A percentile compares a stretch with the other conserved stretches of the same genome.
These are phyloP conservation scores for Pristis pectinata DNA, from an alignment of 2,797 vertebrate genomes.

Conservation along the genomic window DNA sequence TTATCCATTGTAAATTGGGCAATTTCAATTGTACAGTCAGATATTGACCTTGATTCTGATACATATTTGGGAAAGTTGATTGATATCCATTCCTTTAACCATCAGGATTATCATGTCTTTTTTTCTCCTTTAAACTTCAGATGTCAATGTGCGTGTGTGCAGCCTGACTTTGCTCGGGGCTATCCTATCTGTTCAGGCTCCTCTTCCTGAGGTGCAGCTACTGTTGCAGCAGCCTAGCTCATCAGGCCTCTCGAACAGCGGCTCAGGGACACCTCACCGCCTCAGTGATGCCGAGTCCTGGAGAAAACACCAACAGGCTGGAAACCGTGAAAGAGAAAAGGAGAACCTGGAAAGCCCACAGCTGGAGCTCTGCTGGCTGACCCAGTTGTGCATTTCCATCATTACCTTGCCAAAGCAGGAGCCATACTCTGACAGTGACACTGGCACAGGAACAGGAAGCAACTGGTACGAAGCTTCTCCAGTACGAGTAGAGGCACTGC, in stretches of 20 bases:
- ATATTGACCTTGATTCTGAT: not conserved
- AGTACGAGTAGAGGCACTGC: conserved; percentile 82
- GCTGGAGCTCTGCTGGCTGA: conserved; percentile 69
- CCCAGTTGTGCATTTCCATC: conserved; percentile 72
- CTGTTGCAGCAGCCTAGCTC: conserved; percentile 76
- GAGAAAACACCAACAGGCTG: conserved; percentile 45
- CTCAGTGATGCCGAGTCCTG: conserved; percentile 46
- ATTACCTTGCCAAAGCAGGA: conserved; percentile 74
- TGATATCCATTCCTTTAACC: not conserved
- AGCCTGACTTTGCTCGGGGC: conserved; percentile 83
- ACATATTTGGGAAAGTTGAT: not conserved
- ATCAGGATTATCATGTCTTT: not conserved
- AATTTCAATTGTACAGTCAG: not conserved
- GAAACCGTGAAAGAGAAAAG: conserved; percentile 45
- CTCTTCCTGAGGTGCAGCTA: conserved; percentile 81
- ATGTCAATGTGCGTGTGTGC: conserved; percentile 91
- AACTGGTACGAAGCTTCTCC: conserved; percentile 73
- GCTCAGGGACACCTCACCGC: conserved; percentile 52
- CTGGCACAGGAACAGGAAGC: conserved; percentile 39
- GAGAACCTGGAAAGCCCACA: not conserved
- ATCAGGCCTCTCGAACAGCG: conserved; percentile 49
- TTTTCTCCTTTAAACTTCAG: conserved; percentile 54
- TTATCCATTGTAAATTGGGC: not conserved
- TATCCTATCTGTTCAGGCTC: conserved; percentile 77
- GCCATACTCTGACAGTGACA: conserved; percentile 66